Conservation (phyloP, 2,888 invertebrate genomes). For the Aphidius colemani region DNA sequence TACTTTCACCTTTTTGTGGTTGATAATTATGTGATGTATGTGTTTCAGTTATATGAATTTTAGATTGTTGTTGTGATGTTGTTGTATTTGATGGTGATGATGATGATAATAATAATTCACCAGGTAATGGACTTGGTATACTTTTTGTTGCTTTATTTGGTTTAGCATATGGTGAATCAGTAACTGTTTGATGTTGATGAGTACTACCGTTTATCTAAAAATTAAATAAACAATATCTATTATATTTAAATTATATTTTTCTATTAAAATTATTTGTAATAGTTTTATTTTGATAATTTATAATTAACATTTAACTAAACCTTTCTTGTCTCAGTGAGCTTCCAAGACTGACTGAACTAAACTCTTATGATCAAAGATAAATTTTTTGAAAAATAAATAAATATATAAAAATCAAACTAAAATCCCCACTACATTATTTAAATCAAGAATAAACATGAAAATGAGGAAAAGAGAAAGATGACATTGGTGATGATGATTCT, state of each 20-base stretch:
- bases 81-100: constrained; percentile 44
- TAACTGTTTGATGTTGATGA: constrained; percentile 70
- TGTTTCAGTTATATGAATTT: constrained; percentile 55
- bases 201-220: constrained; percentile 68
- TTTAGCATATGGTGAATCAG: constrained; percentile 73
- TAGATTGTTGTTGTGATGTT: constrained; percentile 62
- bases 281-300: constrained; percentile 2
- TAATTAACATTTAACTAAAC: constrained; percentile 6
- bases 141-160: constrained; percentile 66
- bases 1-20: constrained; percentile 53
- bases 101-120: constrained; percentile 35
- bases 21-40: constrained; percentile 55
- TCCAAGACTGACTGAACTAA: constrained; percentile 25
- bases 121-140: constrained; percentile 56
- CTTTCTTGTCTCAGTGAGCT: constrained; percentile 22
- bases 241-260: not conserved
- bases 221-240: constrained; percentile 3
- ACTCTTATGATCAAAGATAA: constrained; percentile 22
- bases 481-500: constrained; percentile 31
- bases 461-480: constrained; percentile 26
- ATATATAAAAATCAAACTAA: not conserved
- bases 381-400: constrained; percentile 14
- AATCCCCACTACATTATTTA: constrained; percentile 32
- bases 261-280: not conserved
- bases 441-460: constrained; percentile 27